Conservation (phyloP, 2,797 vertebrate species). For the Lagodon rhomboides region DNA sequence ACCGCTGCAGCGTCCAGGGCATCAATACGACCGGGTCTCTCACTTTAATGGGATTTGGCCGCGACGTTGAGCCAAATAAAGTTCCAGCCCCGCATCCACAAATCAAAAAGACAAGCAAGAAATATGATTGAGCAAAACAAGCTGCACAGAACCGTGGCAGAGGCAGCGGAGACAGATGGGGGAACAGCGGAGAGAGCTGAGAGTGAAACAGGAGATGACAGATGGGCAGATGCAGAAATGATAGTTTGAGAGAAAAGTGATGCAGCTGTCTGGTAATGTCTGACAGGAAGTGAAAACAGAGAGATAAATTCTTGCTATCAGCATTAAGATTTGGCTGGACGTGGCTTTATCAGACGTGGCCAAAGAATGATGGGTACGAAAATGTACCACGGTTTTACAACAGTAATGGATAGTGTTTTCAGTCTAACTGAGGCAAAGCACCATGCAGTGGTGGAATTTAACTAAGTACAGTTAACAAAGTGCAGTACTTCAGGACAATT, state of each 20-base stretch:
- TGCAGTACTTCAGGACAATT: too few relatives aligned
- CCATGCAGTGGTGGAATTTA: too few relatives aligned
- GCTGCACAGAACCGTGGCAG: conserved; percentile 4
- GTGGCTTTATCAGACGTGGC: not conserved
- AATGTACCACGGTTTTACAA: too few relatives aligned
- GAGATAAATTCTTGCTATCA: conserved; percentile 9
- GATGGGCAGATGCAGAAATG: conserved; percentile 47
- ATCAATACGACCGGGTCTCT: not conserved
- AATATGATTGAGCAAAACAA: conserved; percentile 15
- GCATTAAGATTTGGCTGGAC: conserved; percentile 38
- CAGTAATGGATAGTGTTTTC: not conserved
- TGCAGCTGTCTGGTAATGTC: conserved; percentile 58
- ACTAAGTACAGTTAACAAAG: too few relatives aligned
- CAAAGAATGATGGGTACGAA: conserved; percentile 15
- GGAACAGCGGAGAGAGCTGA: not conserved
- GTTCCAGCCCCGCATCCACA: conserved; percentile 14
- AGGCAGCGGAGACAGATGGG: conserved; percentile 18
- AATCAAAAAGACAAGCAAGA: conserved; percentile 54
- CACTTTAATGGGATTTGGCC: conserved; percentile 24
- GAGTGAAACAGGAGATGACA: conserved; percentile 11
- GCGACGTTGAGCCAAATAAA: not conserved
- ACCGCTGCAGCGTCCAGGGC: not conserved
- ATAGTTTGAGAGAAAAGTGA: conserved; percentile 43
- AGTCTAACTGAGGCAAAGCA: not conserved
- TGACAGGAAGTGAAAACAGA: conserved; percentile 31